These are phyloP conservation scores for Ricordea florida DNA, from an alignment of 92 coral and sea anemone genomes.

Conservation along the genomic window DNA sequence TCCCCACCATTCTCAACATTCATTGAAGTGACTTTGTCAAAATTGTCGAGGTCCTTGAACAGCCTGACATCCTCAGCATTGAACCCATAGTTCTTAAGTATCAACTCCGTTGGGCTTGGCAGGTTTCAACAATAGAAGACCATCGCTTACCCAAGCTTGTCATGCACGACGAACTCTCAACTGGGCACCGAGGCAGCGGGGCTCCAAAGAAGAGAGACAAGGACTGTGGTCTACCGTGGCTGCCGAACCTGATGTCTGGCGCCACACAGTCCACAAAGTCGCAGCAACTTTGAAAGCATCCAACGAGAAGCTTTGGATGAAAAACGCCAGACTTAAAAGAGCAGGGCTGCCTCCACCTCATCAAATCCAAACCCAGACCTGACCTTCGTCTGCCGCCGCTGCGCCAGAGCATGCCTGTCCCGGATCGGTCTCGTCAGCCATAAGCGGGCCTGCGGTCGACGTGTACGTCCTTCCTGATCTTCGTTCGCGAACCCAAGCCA, in stretches of 20 bases:
- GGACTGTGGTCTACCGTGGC: slow-evolving; percentile 4
- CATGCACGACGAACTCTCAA: slow-evolving; percentile 30
- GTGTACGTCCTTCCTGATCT: too few species aligned
- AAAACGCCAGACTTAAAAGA: too few species aligned
- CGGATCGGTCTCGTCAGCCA: too few species aligned
- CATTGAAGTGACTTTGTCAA: slow-evolving; percentile 42
- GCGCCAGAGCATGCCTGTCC: too few species aligned
- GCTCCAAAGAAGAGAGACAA: slow-evolving; percentile 8
- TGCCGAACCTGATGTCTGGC: slow-evolving; percentile 24
- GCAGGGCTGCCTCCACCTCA: too few species aligned
- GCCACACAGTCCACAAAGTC: slow-evolving; percentile 2
- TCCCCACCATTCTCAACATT: slow-evolving; percentile 15
- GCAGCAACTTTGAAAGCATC: too few species aligned
- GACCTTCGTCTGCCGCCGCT: too few species aligned
- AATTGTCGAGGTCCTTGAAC: slow-evolving; percentile 28
- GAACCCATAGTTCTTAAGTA: too few species aligned
- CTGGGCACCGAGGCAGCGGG: slow-evolving; percentile 22
- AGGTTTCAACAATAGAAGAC: slow-evolving; percentile 1
- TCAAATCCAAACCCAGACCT: too few species aligned
- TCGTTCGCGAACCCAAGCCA: too few species aligned
- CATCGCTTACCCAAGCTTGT: slow-evolving; percentile 23
- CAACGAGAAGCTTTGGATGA: too few species aligned
- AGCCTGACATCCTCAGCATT: slow-evolving; percentile 1
- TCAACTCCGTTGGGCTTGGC: slow-evolving; percentile 17
- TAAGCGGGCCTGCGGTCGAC: too few species aligned